Evolutionary conservation across 2,888 invertebrate species (phyloP).

Genomic region (Plagodis dolabraria): DNA sequence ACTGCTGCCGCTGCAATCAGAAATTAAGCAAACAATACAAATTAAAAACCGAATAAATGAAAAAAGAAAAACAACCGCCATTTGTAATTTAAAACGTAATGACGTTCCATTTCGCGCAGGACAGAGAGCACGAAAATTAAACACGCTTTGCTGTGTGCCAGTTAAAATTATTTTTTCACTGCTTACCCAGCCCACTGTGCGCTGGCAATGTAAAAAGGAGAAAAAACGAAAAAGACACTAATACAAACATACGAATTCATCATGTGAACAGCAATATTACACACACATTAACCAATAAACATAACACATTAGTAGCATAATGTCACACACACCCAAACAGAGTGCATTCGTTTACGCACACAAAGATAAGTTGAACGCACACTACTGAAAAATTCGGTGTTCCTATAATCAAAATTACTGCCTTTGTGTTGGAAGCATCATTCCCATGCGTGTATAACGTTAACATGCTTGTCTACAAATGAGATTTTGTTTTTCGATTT

Average conservation of each 20-base stretch:
- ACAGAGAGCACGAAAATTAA: conserved; percentile 83
- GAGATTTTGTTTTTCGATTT: conserved; percentile 43
- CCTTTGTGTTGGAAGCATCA: conserved; percentile 61
- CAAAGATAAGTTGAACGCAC: conserved; percentile 49
- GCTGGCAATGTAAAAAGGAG: conserved; percentile 48
- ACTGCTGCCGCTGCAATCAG: conserved; percentile 46
- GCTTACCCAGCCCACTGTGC: conserved; percentile 68
- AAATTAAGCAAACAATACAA: conserved; percentile 70
- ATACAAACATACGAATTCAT: conserved; percentile 80
- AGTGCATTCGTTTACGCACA: conserved; percentile 68
- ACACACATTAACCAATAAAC: conserved; percentile 57
- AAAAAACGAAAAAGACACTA: conserved; percentile 77
- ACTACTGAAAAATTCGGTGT: conserved; percentile 74
- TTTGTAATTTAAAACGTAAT: conserved; percentile 83
- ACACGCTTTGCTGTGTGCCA: conserved; percentile 80
- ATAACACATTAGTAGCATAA: conserved; percentile 52
- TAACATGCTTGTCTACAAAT: conserved; percentile 74
- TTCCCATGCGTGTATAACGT: conserved; percentile 76
- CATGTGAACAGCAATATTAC: conserved; percentile 73
- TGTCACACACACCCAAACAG: conserved; percentile 62
- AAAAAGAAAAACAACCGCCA: conserved; percentile 67
- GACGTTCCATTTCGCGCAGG: conserved; percentile 81
- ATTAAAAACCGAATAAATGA: conserved; percentile 73
- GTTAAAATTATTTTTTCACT: conserved; percentile 84
- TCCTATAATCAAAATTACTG: conserved; percentile 77